These are phyloP conservation scores for Physella acuta DNA, from an alignment of 1,140 invertebrate species.

Conservation along the genomic window DNA sequence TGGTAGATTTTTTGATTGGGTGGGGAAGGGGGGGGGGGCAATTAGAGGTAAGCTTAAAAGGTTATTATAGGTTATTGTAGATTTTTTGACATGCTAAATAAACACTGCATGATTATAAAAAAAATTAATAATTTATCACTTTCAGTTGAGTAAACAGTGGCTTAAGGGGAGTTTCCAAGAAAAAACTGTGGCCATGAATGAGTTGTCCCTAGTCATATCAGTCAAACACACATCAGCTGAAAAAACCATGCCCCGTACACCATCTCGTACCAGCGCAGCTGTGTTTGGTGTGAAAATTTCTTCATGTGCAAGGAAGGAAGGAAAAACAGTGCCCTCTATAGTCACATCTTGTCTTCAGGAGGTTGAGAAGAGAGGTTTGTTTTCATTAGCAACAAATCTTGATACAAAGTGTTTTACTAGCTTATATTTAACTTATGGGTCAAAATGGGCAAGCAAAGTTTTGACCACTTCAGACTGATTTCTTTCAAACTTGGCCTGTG, in stretches of 20 bases:
- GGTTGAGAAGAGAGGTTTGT: conserved; percentile 45
- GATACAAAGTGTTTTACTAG: too few species aligned
- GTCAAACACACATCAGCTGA: conserved; percentile 41
- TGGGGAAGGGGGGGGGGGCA: too few species aligned
- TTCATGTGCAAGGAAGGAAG: conserved; percentile 35
- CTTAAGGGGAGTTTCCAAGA: conserved; percentile 64
- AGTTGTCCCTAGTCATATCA: conserved; percentile 47
- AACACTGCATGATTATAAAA: too few species aligned
- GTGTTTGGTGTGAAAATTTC: conserved; percentile 42
- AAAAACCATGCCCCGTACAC: conserved; percentile 42
- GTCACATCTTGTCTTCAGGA: conserved; percentile 47
- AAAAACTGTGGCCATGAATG: conserved; percentile 64
- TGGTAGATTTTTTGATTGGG: too few species aligned
- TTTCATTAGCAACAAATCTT: too few species aligned
- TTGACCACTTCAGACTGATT: too few species aligned
- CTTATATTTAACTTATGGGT: too few species aligned
- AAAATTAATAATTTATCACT: too few species aligned
- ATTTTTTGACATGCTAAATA: too few species aligned
- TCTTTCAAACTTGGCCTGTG: too few species aligned
- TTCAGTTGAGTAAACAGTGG: conserved; percentile 73
- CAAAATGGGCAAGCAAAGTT: too few species aligned
- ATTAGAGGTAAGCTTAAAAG: too few species aligned
- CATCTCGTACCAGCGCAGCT: conserved; percentile 38
- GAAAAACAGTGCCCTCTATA: conserved; percentile 46
- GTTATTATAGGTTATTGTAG: conserved; percentile 30